phyloP scores from a whole-genome alignment of 1,140 invertebrate genomes.

The Cotesia glomerata region DNA sequence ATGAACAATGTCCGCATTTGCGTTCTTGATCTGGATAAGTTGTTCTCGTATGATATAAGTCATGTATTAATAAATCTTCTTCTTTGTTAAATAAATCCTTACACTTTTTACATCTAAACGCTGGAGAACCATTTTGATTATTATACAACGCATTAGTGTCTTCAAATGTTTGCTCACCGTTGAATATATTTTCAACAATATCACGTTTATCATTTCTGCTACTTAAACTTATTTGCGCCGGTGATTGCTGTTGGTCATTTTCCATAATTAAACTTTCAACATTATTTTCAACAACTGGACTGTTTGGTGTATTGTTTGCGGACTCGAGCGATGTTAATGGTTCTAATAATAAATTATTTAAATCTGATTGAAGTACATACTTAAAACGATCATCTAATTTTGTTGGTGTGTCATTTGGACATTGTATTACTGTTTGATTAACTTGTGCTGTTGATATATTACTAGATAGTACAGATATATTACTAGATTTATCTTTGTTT shows the following conservation, averaged over 20 bases:
- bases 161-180: neutral
- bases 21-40: conserved; percentile 29
- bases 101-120: neutral
- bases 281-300: conserved; percentile 11
- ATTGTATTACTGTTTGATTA: conserved; percentile 11
- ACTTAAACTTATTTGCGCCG: neutral
- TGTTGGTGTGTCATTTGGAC: neutral
- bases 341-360: conserved; percentile 38
- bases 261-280: neutral
- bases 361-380: conserved; percentile 28
- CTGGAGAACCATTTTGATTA: neutral
- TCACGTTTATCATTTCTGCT: neutral
- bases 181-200: neutral
- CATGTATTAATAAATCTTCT: conserved; percentile 12
- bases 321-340: conserved; percentile 22
- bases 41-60: neutral
- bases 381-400: conserved; percentile 10
- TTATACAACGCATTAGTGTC: neutral
- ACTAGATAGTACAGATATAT: neutral
- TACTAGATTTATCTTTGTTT: neutral
- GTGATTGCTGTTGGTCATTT: neutral
- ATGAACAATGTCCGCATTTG: conserved; percentile 49
- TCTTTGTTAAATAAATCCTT: conserved; percentile 6
- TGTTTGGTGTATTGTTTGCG: neutral
- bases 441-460: neutral